Evolutionary conservation across 2,888 invertebrate species (phyloP), one percentile per base, ranked within the genome.

Genomic region (Brenthis daphne): DNA sequence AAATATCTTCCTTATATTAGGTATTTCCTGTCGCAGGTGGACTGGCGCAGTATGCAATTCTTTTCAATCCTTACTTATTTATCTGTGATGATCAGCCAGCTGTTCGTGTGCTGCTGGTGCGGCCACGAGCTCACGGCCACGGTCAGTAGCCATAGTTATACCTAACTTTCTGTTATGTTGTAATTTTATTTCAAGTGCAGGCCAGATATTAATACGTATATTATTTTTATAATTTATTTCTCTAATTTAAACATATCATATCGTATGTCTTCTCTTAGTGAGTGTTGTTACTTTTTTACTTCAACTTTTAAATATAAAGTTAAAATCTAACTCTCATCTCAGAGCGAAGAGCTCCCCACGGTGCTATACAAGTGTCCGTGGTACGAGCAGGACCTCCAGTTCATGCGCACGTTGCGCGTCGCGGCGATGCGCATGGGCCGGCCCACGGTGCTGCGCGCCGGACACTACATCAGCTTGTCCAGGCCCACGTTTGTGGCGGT

Each of bases 51-150:
- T 78, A 84, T 80, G 80, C 94, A 87, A 82, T 94, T 87, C 78
- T 85, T 81, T 72, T 94, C 80, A 67, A 90, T 84, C 75, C 77
- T 80, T 65, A 85, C 77, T 50, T 92, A 91, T 77, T 56, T 94
- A 57, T 75, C 82, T 0, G 90, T 93, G 20, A 94, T 94, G 85
- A 87, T 92, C 50, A 83, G 90, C 69, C 94, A 94, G 77, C 83
- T 93, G 12, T 93, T 88, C 67, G 82, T 94, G 1, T 89, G 92
- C 72, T 94, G 94, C 74, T 94, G 92, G 87, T 93, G 93, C 74
- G 94, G 94, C 0, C 91, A 94, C 65, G 88, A 90, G 65, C 86
- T 94, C 58, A 93, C 91, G 16, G 85, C 86, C n/a, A 85, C 84
- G 50, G 90, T 89, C 74, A 81, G 83, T 81, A 64, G 47, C 11